A percentile compares a stretch with the other conserved stretches of the same genome.
These are phyloP conservation scores for Tetragonula carbonaria DNA, from an alignment of 2,888 invertebrate genomes.

Conservation along the genomic window DNA sequence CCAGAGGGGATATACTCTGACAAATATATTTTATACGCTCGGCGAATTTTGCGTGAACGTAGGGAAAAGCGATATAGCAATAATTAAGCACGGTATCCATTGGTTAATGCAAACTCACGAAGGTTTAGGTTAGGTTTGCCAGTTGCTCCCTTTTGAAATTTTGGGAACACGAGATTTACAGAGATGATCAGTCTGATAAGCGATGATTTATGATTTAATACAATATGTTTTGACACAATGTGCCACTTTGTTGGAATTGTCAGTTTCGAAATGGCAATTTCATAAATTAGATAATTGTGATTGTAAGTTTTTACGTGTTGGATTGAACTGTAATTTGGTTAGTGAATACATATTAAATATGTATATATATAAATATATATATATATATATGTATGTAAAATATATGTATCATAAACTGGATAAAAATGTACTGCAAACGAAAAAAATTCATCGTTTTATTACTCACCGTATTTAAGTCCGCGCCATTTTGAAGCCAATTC, in stretches of 20 bases:
- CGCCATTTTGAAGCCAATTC: conserved; percentile 75
- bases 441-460: background rate
- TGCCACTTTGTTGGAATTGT: background rate
- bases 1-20: conserved; percentile 26
- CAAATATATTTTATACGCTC: conserved; percentile 37
- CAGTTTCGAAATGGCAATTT: background rate
- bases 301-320: no score
- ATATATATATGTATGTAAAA: no score
- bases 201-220: background rate
- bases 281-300: background rate
- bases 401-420: background rate
- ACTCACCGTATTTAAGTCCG: conserved; percentile 78
- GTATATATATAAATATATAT: no score
- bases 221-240: no score
- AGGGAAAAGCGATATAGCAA: conserved; percentile 13
- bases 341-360: no score
- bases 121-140: no score
- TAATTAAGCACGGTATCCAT: conserved; percentile 18
- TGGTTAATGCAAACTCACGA: background rate
- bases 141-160: background rate
- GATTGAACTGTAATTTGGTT: no score
- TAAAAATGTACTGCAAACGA: no score
- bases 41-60: conserved; percentile 31
- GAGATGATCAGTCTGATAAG: background rate
- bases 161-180: background rate